Percentiles rank a stretch among this genome's conserved stretches.
phyloP scores from a whole-genome alignment of 2,888 invertebrate species.

The Coelopa pilipes region DNA sequence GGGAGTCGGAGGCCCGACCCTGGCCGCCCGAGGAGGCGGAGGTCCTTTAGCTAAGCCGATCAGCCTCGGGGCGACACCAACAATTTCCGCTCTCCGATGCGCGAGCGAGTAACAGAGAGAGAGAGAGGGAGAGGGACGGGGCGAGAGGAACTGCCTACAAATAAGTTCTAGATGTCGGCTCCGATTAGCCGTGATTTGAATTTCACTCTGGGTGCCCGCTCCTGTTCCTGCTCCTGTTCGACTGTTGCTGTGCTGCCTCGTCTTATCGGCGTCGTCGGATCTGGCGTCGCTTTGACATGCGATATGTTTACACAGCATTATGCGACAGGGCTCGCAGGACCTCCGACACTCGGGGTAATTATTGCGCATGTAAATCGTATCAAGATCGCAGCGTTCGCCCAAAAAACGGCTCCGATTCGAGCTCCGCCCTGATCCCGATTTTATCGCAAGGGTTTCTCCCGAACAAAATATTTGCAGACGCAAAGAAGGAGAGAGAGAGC shows the following conservation, averaged over 20 bases:
- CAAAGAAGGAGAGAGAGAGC: too few relatives aligned
- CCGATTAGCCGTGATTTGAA: constrained; percentile 31
- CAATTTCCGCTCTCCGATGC: constrained; percentile 21
- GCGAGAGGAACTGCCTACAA: constrained; percentile 21
- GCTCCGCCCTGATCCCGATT: not conserved
- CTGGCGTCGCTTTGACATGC: constrained; percentile 38
- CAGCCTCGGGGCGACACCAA: constrained; percentile 15
- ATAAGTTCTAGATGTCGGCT: constrained; percentile 29
- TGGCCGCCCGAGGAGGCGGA: constrained; percentile 1
- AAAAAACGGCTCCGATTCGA: constrained; percentile 9
- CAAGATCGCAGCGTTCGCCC: constrained; percentile 50
- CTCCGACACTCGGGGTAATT: constrained; percentile 55
- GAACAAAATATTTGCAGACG: not conserved
- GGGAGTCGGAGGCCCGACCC: not conserved
- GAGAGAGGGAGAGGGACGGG: constrained; percentile 1
- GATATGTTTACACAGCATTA: constrained; percentile 35
- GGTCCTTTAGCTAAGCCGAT: constrained; percentile 28
- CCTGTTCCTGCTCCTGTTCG: not conserved
- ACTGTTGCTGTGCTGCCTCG: not conserved
- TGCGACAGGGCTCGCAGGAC: constrained; percentile 31
- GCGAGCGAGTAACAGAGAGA: not conserved
- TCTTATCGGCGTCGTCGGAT: constrained; percentile 25
- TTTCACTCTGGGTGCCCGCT: constrained; percentile 29
- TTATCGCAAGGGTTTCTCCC: not conserved
- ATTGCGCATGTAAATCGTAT: constrained; percentile 58